Evolutionary conservation across 1,140 invertebrate genomes (phyloP), one percentile per base, ranked within the genome.

Genomic region (Sesamia nonagrioides): DNA sequence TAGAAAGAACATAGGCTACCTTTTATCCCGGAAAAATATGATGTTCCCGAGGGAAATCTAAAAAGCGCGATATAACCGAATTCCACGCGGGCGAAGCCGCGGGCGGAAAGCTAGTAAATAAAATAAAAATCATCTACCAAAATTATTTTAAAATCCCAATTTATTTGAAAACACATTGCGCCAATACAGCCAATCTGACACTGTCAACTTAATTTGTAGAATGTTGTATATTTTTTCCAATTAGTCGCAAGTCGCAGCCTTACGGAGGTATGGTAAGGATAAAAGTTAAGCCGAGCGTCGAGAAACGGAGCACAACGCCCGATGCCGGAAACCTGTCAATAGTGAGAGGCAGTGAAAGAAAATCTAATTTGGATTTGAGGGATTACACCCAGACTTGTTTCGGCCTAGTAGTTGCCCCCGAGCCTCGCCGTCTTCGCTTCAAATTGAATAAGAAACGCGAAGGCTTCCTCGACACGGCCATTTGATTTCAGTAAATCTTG

Each of bases 341-440:
- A 90, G 89, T 90, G 86, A 84, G 84, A 84, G 83, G 82, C 86
- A 84, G 77, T 92, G 91, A 93, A 91, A 90, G 92, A 93, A 93
- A 94, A 94, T 93, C 92, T 92, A 91, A 93, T 94, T 94, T 94
- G 89, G 93, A 93, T 94, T 94, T 93, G 88, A 92, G 85, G 90
- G 92, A 94, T 94, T 93, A 94, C 92, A 86, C 68, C 81, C 83
- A 84, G 88, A 88, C 87, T 92, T 91, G 90, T 92, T 94, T 93
- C 90, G 89, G 90, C 91, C 90, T 93, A 92, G 84, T 87, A 86
- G 84, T 86, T 86, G 83, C 81, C 75, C 60, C 76, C 85, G 73
- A 74, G 52, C 50, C 63, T 27, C 82, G 63, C 84, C 82, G 82
- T 82, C 84, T 88, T 87, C 83, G 82, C 81, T 85, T 83, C 82